These are phyloP conservation scores for Brachionus rotundiformis DNA, from an alignment of 1,140 invertebrate genomes.

Conservation along the genomic window DNA sequence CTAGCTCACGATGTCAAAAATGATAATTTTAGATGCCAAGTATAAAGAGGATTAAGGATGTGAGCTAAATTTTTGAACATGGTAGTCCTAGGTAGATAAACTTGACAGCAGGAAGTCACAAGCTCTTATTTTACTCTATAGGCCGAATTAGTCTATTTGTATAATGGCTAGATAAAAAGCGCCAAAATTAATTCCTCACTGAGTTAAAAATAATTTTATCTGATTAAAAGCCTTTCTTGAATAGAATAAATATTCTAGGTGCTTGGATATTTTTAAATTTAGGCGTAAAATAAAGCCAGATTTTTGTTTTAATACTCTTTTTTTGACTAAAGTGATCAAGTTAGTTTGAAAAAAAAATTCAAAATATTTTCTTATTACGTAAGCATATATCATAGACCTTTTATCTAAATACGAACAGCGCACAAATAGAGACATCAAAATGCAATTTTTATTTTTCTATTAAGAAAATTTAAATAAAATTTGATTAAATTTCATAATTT, in stretches of 20 bases:
- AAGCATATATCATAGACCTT: background rate
- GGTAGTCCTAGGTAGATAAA: background rate
- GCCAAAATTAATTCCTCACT: background rate
- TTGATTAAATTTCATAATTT: background rate
- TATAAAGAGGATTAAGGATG: background rate
- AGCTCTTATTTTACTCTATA: background rate
- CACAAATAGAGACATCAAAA: background rate
- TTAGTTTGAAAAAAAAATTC: background rate
- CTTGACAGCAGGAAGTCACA: background rate
- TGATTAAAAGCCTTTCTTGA: background rate
- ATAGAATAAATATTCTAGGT: no score
- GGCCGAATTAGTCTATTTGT: background rate
- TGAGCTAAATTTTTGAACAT: background rate
- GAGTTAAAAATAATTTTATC: background rate
- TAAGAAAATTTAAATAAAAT: background rate
- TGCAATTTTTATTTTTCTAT: background rate
- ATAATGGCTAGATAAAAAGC: background rate
- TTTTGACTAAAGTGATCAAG: background rate
- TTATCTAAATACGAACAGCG: slow-evolving; percentile 14
- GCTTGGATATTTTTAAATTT: background rate
- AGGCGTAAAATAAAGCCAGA: background rate
- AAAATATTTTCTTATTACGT: background rate
- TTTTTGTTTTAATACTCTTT: background rate
- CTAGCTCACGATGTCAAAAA: background rate
- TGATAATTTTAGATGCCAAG: background rate